A percentile compares a stretch with the other conserved stretches of the same genome.
Evolutionary conservation across 2,113 vertebrate genomes (phyloP).

Genomic region (Elaphurus davidianus): DNA sequence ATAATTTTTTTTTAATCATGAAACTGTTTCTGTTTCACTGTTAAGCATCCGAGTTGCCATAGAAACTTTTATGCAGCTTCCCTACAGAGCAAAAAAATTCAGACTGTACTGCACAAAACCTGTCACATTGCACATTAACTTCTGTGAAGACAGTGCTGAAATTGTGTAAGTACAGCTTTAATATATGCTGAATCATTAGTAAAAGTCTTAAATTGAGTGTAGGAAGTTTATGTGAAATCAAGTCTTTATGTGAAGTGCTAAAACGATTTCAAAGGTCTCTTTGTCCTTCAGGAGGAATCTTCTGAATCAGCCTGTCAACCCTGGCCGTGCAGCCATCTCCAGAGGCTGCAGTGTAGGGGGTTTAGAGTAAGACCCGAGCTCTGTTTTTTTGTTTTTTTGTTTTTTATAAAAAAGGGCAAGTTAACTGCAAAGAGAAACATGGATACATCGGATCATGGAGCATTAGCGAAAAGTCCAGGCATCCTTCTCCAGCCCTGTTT

Average conservation of each 20-base stretch:
- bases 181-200: not conserved
- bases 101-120: slow-evolving; percentile 86
- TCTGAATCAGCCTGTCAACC: not conserved
- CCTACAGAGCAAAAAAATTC: slow-evolving; percentile 88
- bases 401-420: not conserved
- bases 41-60: slow-evolving; percentile 84
- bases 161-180: slow-evolving; percentile 84
- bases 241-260: not conserved
- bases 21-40: slow-evolving; percentile 19
- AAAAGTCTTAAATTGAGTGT: not conserved
- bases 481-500: not conserved
- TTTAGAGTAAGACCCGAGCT: not conserved
- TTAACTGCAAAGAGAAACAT: not conserved
- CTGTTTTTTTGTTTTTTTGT: not conserved
- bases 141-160: slow-evolving; percentile 80
- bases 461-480: not conserved
- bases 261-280: not conserved
- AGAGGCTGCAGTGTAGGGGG: not conserved
- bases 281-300: not conserved
- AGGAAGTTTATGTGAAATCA: not conserved
- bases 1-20: not conserved
- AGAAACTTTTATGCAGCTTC: slow-evolving; percentile 86
- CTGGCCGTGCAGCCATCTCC: rapidly evolving
- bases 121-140: slow-evolving; percentile 83
- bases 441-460: not conserved